Conservation (phyloP, 35 echinoderm and acorn worm genomes). For the Amphiura filiformis region DNA sequence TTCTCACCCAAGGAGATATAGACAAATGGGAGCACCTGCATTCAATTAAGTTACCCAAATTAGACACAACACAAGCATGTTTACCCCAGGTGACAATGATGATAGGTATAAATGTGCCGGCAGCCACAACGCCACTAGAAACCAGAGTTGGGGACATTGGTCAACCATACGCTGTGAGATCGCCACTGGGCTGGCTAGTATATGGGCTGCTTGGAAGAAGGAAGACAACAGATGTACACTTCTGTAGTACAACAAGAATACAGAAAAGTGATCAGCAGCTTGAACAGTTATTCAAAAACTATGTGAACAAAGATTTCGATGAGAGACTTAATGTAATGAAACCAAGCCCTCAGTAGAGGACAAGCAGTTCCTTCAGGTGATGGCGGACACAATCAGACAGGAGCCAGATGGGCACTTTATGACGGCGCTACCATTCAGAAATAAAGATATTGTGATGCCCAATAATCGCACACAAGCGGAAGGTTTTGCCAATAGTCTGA, state of each 20-base stretch:
- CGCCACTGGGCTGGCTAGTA: not conserved
- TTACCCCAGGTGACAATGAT: constrained; percentile 4
- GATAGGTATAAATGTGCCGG: constrained; percentile 36
- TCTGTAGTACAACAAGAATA: not conserved
- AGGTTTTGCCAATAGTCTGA: not conserved
- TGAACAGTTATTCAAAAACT: not conserved
- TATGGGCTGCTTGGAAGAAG: not conserved
- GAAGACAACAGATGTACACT: not conserved
- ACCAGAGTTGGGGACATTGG: not conserved
- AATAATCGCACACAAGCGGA: too few species aligned
- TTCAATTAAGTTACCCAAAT: not conserved
- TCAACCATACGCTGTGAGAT: constrained; percentile 35
- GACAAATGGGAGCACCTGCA: not conserved
- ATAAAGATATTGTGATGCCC: constrained; percentile 13
- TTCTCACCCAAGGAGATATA: not conserved
- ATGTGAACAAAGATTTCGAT: not conserved
- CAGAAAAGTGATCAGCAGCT: not conserved
- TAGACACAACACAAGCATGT: not conserved
- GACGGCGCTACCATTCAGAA: not conserved
- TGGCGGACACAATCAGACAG: not conserved
- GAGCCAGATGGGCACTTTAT: not conserved
- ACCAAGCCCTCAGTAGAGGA: not conserved
- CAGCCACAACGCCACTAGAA: constrained; percentile 32
- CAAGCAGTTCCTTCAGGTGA: not conserved
- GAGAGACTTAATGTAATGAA: not conserved